Percentiles rank a stretch among this genome's conserved stretches.
phyloP scores from a whole-genome alignment of 1,140 invertebrate genomes.

The Scaptomyza hsui region DNA sequence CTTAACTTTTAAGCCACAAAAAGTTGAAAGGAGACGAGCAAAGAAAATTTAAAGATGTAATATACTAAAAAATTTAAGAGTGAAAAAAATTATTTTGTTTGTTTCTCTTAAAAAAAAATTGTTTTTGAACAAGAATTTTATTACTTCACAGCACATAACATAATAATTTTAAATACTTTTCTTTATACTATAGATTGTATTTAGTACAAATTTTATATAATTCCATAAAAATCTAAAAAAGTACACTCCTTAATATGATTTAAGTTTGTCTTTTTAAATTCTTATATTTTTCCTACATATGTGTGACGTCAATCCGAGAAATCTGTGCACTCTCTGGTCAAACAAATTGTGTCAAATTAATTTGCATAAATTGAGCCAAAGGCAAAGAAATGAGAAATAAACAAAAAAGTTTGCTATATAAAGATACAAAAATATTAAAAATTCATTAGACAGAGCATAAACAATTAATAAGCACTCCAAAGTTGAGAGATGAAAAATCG shows the following conservation, averaged over 20 bases:
- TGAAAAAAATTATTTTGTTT: too few relatives aligned
- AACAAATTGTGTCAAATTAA: slow-evolving; percentile 64
- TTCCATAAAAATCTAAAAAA: too few relatives aligned
- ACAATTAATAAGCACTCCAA: slow-evolving; percentile 52
- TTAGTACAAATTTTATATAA: too few relatives aligned
- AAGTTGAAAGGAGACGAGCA: not conserved
- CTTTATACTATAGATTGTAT: too few relatives aligned
- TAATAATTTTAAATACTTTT: too few relatives aligned
- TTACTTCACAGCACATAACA: too few relatives aligned
- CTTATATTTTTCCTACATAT: not conserved
- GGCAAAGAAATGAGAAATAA: not conserved
- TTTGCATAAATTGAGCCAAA: slow-evolving; percentile 51
- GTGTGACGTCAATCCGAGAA: slow-evolving; percentile 17
- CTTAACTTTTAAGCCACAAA: slow-evolving; percentile 2
- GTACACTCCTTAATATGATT: too few relatives aligned
- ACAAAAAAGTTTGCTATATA: not conserved
- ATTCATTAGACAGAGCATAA: slow-evolving; percentile 67
- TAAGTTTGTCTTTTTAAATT: too few relatives aligned
- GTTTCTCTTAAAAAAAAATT: too few relatives aligned
- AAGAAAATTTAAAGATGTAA: too few relatives aligned
- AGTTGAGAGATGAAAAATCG: slow-evolving; percentile 51
- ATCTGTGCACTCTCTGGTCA: slow-evolving; percentile 1
- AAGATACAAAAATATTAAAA: slow-evolving; percentile 60
- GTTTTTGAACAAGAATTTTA: too few relatives aligned
- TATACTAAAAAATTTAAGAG: too few relatives aligned